phyloP scores from a whole-genome alignment of 92 coral and sea anemone genomes.

The Zoanthus solanderi region DNA sequence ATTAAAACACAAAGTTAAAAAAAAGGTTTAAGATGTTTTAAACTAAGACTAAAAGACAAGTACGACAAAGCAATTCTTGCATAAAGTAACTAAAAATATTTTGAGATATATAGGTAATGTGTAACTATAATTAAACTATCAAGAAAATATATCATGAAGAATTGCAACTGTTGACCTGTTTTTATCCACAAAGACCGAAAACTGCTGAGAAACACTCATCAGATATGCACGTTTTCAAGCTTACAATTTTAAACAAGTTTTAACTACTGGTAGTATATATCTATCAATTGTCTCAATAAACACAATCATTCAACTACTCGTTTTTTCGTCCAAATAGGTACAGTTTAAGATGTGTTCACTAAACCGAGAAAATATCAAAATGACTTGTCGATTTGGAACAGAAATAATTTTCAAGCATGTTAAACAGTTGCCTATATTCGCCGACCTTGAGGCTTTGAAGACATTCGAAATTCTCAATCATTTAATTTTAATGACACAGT shows the following conservation, averaged over 20 bases:
- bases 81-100: too few species aligned
- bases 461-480: slow-evolving; percentile 26
- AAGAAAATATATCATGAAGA: too few species aligned
- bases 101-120: too few species aligned
- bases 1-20: too few species aligned
- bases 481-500: slow-evolving; percentile 50
- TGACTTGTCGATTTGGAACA: slow-evolving; percentile 33
- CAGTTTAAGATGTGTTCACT: slow-evolving; percentile 21
- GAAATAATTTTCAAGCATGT: neutral
- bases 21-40: too few species aligned
- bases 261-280: slow-evolving; percentile 16
- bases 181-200: slow-evolving; percentile 5
- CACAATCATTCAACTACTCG: neutral
- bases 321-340: neutral
- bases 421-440: slow-evolving; percentile 16
- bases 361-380: neutral
- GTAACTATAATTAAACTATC: too few species aligned
- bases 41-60: too few species aligned
- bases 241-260: slow-evolving; percentile 49
- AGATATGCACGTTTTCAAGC: slow-evolving; percentile 37
- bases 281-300: slow-evolving; percentile 27
- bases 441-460: slow-evolving; percentile 23
- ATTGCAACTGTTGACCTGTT: neutral
- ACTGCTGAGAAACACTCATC: slow-evolving; percentile 33
- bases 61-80: too few species aligned